Evolutionary conservation across 2,113 vertebrate genomes (phyloP), one percentile per base, ranked within the genome.

Genomic region (Polypterus senegalus): DNA sequence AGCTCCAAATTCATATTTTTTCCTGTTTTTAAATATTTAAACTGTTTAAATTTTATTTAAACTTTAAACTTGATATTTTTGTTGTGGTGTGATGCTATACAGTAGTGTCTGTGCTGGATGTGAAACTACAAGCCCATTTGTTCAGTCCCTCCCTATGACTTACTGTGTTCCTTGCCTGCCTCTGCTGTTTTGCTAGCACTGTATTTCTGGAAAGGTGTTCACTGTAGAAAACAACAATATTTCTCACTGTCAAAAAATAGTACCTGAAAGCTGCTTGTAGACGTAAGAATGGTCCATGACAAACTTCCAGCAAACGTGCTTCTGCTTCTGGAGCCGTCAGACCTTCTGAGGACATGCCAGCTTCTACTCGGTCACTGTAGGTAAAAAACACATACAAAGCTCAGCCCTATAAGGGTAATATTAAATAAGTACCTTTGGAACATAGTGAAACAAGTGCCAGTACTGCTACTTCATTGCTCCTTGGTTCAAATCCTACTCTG

Each of bases 311-410:
- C 59, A 71, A 59, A 5, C 54, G 7, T 47, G 59, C n/a, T 48
- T 63, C 61, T 9, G 69, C 69, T 47, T 68, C 60, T 6, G 48
- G 43, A 27, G 69, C 63, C 11, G 63, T 65, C 54, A 71, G 47
- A 5, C 45, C 47, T 46, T 58, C 61, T 5, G 9, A 49, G 9
- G 9, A 46, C 9, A 8, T 45, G 4, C 57, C 46, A 47, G n/a
- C 5, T 46, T 1, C 44, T 27, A 7, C 47, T n/a, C 57, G 11
- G 3, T 64, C 63, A n/a, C 49, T 59, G 9, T 3, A 2, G 3
- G 47, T 27, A 27, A 27, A 27, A 27, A 27, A 27, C 4, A 5
- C 49, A 6, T 4, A 4, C 46, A 61, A 5, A 61, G 60, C 45
- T n/a, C 9, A 27, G 27, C 27, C 27, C 27, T 2, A 27, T 27